Evolutionary conservation across 1,140 invertebrate genomes (phyloP).

Genomic region (Brachionus sp.): DNA sequence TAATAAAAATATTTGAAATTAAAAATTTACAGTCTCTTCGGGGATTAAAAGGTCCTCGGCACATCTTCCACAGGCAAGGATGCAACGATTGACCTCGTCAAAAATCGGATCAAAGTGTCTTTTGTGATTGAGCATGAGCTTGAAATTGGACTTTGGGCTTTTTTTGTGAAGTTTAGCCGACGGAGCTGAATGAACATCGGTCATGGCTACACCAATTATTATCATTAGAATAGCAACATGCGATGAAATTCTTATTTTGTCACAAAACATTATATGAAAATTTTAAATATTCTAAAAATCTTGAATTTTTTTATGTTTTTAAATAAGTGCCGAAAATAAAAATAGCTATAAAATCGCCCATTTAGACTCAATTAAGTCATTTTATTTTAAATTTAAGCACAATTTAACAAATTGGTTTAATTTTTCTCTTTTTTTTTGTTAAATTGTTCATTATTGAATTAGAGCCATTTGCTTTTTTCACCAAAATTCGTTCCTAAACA

Average conservation of each 20-base stretch:
- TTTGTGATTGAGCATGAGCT: not conserved
- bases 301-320: not conserved
- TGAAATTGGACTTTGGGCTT: not conserved
- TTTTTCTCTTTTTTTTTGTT: not conserved
- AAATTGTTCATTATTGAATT: not conserved
- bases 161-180: not conserved
- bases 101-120: constrained; percentile 17
- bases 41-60: not conserved
- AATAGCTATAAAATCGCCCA: not conserved
- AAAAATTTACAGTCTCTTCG: not conserved
- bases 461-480: not conserved
- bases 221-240: not conserved
- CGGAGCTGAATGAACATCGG: not conserved
- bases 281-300: not conserved
- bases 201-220: not conserved
- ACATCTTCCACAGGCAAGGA: constrained; percentile 34
- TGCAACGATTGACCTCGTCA: constrained; percentile 35
- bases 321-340: not conserved
- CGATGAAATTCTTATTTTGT: not conserved
- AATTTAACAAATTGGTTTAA: not conserved
- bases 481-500: not conserved
- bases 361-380: not conserved
- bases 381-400: not conserved
- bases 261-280: not conserved
- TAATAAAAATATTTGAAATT: not conserved